These are phyloP conservation scores for Carduelis carduelis DNA, from an alignment of 2,797 vertebrate genomes.

Conservation along the genomic window DNA sequence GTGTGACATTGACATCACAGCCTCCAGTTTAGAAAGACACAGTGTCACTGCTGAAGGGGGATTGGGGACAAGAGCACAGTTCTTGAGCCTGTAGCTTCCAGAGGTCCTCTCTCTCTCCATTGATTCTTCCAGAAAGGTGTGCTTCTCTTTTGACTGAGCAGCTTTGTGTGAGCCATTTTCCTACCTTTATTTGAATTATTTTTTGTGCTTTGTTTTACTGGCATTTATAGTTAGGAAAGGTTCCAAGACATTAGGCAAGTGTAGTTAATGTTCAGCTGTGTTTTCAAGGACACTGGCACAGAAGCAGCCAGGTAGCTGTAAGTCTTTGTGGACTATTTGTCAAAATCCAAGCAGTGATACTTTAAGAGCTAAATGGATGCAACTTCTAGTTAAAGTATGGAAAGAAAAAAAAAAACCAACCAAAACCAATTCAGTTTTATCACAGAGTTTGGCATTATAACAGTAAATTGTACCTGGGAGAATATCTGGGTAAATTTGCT, in stretches of 20 bases:
- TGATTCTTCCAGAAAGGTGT: rapidly evolving
- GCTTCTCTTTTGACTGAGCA: background rate
- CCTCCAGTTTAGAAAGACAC: background rate
- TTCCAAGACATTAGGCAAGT: background rate
- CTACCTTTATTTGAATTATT: background rate
- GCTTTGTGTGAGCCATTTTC: background rate
- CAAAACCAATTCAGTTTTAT: background rate
- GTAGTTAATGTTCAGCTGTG: background rate
- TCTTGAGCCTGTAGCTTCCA: background rate
- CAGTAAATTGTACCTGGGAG: background rate
- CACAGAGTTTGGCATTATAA: background rate
- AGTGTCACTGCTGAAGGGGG: background rate
- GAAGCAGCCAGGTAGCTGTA: background rate
- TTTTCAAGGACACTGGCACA: background rate
- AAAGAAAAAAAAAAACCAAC: background rate
- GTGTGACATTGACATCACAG: background rate
- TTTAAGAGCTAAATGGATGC: background rate
- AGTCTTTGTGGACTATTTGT: background rate
- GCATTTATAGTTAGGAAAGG: background rate
- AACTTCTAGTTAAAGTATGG: background rate
- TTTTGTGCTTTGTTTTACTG: background rate
- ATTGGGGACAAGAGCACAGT: background rate
- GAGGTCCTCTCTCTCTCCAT: background rate
- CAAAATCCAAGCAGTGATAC: background rate
- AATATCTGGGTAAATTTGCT: background rate